These are phyloP conservation scores for Drosophila repletoides DNA, from an alignment of 1,140 invertebrate genomes.

Conservation along the genomic window DNA sequence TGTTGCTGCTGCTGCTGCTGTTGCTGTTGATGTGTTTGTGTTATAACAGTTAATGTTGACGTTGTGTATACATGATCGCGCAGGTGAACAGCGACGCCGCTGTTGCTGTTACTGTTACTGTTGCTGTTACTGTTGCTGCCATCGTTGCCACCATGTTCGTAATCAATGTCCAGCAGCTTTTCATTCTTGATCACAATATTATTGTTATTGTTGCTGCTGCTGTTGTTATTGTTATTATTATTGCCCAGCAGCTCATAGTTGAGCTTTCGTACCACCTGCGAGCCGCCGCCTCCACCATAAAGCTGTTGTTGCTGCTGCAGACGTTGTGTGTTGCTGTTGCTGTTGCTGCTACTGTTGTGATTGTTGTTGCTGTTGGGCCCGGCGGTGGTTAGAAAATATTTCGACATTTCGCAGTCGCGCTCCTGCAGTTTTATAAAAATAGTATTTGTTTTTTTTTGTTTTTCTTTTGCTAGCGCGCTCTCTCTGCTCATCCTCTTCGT, in stretches of 20 bases:
- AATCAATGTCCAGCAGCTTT: constrained; percentile 42
- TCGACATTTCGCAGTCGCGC: constrained; percentile 69
- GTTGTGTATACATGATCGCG: constrained; percentile 90
- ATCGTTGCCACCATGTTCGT: constrained; percentile 49
- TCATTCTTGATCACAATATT: constrained; percentile 70
- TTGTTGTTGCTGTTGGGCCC: constrained; percentile 49
- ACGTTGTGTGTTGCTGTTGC: constrained; percentile 28
- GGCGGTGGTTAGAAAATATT: constrained; percentile 66
- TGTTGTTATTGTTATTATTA: constrained; percentile 30
- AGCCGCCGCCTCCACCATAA: constrained; percentile 40
- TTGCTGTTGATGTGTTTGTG: constrained; percentile 60
- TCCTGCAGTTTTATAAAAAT: constrained; percentile 48
- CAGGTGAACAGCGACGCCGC: constrained; percentile 84
- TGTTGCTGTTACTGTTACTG: constrained; percentile 32
- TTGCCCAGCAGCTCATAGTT: constrained; percentile 48
- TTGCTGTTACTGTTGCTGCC: constrained; percentile 41
- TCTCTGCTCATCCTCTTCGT: constrained; percentile 18
- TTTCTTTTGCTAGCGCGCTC: constrained; percentile 5
- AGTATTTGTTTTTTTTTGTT: too few relatives aligned
- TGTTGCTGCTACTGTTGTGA: constrained; percentile 31
- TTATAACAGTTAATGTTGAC: constrained; percentile 80
- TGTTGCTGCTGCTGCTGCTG: constrained; percentile 82
- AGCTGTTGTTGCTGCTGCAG: constrained; percentile 32
- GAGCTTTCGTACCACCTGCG: constrained; percentile 60
- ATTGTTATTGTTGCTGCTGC: constrained; percentile 55